Evolutionary conservation across 2,113 vertebrate genomes (phyloP), one percentile per base, ranked within the genome.

Genomic region (Pseudolaguvia tuberculata): DNA sequence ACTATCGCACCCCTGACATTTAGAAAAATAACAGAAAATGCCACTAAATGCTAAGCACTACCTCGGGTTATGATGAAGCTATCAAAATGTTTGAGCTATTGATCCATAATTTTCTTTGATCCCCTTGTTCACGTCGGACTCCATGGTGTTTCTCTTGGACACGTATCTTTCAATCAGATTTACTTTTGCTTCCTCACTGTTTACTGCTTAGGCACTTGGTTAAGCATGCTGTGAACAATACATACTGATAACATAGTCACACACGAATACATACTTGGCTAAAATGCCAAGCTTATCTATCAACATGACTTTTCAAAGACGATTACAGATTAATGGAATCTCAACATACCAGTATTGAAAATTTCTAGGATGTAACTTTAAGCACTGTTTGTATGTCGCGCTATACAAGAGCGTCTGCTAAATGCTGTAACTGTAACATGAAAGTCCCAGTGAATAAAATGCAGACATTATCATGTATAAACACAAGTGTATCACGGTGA

Each of bases 21-120:
- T 88, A 85, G 82, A 81, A 87, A 79, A 81, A 78, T 63, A 61
- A 81, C 77, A 82, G 85, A 86, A 90, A 91, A 91, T 89, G 89
- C 89, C 89, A 89, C 42, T 67, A 84, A 90, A 90, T 90, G 83
- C 79, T 88, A 89, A 81, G 79, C 82, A 85, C 85, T 86, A 86
- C 85, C 83, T 81, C 81, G 73, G 82, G 82, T 86, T 88, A 86
- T 81, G 82, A 84, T 83, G 69, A 73, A 72, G 79, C 57, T 68
- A 85, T 74, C 78, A 81, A 82, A 77, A 83, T 83, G 75, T 83
- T 75, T 77, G 59, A 84, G 83, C 84, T 79, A 85, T 84, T 87
- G 85, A 87, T 83, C 83, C 68, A 80, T 76, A 81, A 79, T 55
- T 73, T 82, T 66, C 62, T 80, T 76, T 51, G 80, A 73, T 79